Evolutionary conservation across 2,888 invertebrate species (phyloP), one percentile per base, ranked within the genome.

Genomic region (Eudemis profundana): DNA sequence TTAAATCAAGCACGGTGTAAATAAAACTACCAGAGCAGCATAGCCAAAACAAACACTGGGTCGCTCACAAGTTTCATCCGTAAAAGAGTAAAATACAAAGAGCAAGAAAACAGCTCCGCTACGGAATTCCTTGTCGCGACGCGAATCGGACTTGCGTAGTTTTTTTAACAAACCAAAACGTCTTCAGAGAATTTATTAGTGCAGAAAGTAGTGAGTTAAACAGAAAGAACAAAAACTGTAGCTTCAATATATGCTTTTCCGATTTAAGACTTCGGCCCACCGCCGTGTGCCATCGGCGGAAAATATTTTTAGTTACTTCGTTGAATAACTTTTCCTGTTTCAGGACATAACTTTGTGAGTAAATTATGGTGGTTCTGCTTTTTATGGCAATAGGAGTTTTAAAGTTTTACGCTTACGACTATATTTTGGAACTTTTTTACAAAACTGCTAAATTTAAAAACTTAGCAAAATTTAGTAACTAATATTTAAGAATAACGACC

Each of bases 181-280:
- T 83, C 85, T 86, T 86, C 80, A 51, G 27, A 74, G 84, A 87
- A 89, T 91, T 90, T 86, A 90, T 90, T 90, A 89, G 83, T 81
- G 82, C 79, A 75, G 77, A 79, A 84, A 83, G 80, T 81, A 82
- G 76, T 75, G 73, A 76, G 73, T 74, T 33, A 50, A 29, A 44
- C 19, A 44, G 42, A 56, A 56, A 42, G 42, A 56, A 54, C 33
- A 54, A 72, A 78, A 80, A 80, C 77, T 84, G 78, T 78, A 78
- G 72, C 72, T 78, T 71, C 81, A 81, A 85, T 83, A 81, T 85
- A 76, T 83, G 81, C 78, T 72, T 74, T 78, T 61, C 64, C 15
- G 50, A 36, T 53, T 53, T 42, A 42, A 42, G 44, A 53, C n/a
- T 19, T 49, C 54, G 14, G 15, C 27, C 46, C 47, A 63, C 42